Conservation (phyloP, 2,797 vertebrate species). For the Rhadinocentrus ornatus region DNA sequence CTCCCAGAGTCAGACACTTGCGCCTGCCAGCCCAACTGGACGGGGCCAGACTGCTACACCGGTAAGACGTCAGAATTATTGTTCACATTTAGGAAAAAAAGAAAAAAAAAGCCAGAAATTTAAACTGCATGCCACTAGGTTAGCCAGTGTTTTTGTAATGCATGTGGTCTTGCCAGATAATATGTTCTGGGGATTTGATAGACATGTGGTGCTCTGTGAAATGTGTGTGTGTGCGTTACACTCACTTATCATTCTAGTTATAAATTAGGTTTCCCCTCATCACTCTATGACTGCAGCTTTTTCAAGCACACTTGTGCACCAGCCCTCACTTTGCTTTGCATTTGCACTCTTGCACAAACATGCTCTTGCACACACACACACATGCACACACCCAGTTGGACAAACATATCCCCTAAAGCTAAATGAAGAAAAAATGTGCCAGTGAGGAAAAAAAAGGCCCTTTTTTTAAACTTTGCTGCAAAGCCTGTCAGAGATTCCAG, state of each 20-base stretch:
- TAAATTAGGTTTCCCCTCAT: constrained; percentile 75
- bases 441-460: constrained; percentile 21
- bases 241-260: constrained; percentile 58
- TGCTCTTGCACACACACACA: constrained; percentile 15
- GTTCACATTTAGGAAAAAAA: constrained; percentile 15
- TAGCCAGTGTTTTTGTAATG: constrained; percentile 52
- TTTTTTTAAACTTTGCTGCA: constrained; percentile 42
- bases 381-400: not conserved
- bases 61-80: constrained; percentile 79
- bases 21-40: constrained; percentile 94
- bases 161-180: constrained; percentile 54
- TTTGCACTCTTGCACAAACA: constrained; percentile 10
- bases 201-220: constrained; percentile 57
- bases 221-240: constrained; percentile 29
- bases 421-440: constrained; percentile 41
- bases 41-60: constrained; percentile 92
- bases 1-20: constrained; percentile 89
- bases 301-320: constrained; percentile 12
- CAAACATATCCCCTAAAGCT: constrained; percentile 47
- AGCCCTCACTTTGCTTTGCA: constrained; percentile 21
- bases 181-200: constrained; percentile 62
- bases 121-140: constrained; percentile 36
- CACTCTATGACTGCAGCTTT: constrained; percentile 51
- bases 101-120: constrained; percentile 4
- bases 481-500: constrained; percentile 45